phyloP scores from a whole-genome alignment of 2,113 vertebrate genomes.

The Trematocara unimaculatum region DNA sequence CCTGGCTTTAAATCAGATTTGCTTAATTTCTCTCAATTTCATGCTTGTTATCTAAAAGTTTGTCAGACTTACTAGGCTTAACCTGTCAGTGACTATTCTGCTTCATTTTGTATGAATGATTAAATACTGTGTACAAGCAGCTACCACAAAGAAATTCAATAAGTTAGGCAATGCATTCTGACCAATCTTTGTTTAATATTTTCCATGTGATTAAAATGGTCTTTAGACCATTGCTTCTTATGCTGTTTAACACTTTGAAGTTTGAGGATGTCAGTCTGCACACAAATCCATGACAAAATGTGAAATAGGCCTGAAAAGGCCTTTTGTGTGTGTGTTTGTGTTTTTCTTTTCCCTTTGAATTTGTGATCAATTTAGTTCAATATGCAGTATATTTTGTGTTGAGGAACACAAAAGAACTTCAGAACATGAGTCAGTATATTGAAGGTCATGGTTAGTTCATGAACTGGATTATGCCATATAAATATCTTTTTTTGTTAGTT shows the following conservation, averaged over 20 bases:
- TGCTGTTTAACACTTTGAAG: background rate
- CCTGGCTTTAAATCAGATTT: background rate
- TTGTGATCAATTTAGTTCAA: background rate
- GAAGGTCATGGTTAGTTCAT: background rate
- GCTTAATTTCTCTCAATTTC: background rate
- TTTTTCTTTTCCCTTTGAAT: background rate
- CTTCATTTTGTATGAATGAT: background rate
- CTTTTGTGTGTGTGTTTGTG: background rate
- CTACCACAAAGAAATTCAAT: background rate
- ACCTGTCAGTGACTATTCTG: background rate
- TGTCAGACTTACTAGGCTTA: background rate
- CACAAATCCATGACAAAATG: background rate
- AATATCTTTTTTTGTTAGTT: background rate
- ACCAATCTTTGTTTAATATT: accelerated
- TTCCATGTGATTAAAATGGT: background rate
- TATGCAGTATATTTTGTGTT: background rate
- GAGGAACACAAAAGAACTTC: background rate
- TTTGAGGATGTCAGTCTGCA: background rate
- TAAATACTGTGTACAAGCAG: background rate
- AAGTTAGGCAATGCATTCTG: background rate
- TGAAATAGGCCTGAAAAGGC: background rate
- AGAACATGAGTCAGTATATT: background rate
- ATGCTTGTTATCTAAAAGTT: background rate
- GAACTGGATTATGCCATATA: background rate
- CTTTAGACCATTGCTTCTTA: background rate